Conservation (phyloP, 2,113 vertebrate genomes). For the Dunckerocampus dactyliophorus region DNA sequence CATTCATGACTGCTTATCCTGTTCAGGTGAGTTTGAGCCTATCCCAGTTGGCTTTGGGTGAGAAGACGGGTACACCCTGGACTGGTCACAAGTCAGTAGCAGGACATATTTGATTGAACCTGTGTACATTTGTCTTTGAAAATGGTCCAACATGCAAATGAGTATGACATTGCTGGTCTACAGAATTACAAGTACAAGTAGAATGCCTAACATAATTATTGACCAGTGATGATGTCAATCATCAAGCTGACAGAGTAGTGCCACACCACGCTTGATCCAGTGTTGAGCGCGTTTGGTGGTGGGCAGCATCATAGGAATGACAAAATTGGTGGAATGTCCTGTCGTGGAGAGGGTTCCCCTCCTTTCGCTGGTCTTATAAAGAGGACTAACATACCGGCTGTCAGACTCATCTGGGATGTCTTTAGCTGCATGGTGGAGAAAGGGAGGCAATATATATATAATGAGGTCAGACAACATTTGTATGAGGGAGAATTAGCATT, state of each 20-base stretch:
- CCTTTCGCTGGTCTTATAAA: slow-evolving; percentile 95
- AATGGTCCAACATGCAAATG: too few species aligned
- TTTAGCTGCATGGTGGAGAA: slow-evolving; percentile 30
- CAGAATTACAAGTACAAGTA: too few species aligned
- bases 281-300: slow-evolving; percentile 75
- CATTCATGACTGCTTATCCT: too few species aligned
- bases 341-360: slow-evolving; percentile 92
- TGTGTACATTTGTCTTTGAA: too few species aligned
- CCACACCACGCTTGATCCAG: slow-evolving; percentile 93
- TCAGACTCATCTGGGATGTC: slow-evolving; percentile 46
- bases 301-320: slow-evolving; percentile 81
- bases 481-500: not conserved
- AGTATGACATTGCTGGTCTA: too few species aligned
- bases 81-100: too few species aligned
- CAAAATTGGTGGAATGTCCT: slow-evolving; percentile 94
- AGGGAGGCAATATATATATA: not conserved
- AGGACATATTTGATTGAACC: too few species aligned
- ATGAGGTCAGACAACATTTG: not conserved
- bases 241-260: slow-evolving; percentile 91
- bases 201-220: too few species aligned
- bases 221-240: slow-evolving; percentile 65
- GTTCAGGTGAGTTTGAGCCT: too few species aligned
- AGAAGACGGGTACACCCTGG: too few species aligned
- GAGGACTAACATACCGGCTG: slow-evolving; percentile 79
- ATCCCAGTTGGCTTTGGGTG: too few species aligned